Percentiles rank a stretch among this genome's conserved stretches.
phyloP scores from a whole-genome alignment of 2,888 invertebrate genomes.

The Autographa pulchrina region DNA sequence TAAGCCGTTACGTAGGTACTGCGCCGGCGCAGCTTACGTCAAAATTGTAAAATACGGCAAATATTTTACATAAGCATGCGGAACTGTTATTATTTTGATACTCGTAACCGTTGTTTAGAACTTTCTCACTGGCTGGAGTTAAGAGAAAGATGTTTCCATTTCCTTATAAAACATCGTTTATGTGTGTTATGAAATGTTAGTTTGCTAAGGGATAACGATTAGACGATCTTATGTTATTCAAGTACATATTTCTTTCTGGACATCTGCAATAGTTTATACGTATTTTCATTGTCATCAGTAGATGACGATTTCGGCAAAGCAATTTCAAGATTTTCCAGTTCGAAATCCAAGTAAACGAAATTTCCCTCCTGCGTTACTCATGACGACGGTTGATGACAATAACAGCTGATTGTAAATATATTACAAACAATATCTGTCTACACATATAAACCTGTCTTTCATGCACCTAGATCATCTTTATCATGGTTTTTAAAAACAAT shows the following conservation, averaged over 20 bases:
- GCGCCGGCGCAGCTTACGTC: constrained; percentile 58
- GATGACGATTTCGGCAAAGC: too few relatives aligned
- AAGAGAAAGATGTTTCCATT: constrained; percentile 42
- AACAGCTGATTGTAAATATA: too few relatives aligned
- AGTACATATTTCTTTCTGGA: not conserved
- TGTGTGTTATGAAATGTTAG: constrained; percentile 16
- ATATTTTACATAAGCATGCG: constrained; percentile 60
- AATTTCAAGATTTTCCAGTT: too few relatives aligned
- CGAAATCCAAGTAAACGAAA: too few relatives aligned
- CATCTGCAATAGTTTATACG: too few relatives aligned
- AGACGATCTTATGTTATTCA: not conserved
- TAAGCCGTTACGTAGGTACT: constrained; percentile 52
- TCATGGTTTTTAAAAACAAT: too few relatives aligned
- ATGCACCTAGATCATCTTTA: too few relatives aligned
- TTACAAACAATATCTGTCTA: too few relatives aligned
- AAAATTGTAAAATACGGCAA: constrained; percentile 56
- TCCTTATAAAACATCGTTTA: constrained; percentile 26
- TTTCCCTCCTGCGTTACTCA: too few relatives aligned
- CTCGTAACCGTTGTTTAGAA: constrained; percentile 43
- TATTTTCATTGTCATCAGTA: too few relatives aligned
- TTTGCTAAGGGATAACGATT: constrained; percentile 9
- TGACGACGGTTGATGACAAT: too few relatives aligned
- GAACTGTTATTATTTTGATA: constrained; percentile 56
- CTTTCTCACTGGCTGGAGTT: constrained; percentile 38
- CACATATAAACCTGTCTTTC: too few relatives aligned